phyloP scores from a whole-genome alignment of 2,113 vertebrate genomes.

The Charina bottae region DNA sequence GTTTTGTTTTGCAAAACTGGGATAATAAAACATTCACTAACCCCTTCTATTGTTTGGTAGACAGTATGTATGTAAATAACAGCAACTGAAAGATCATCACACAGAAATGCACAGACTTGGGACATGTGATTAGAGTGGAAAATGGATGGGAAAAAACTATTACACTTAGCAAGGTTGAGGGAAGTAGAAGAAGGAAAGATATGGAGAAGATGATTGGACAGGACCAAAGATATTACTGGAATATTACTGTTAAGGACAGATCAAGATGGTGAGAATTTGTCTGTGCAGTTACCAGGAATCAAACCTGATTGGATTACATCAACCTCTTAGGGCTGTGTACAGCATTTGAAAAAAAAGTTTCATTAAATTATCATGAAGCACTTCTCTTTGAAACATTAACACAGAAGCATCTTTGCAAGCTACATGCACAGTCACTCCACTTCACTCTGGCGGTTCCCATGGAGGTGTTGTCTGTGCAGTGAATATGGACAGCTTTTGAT shows the following conservation, averaged over 20 bases:
- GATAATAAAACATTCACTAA: background rate
- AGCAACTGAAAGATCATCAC: background rate
- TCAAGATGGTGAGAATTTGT: background rate
- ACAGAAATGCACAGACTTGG: background rate
- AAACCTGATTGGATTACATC: background rate
- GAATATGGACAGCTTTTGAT: background rate
- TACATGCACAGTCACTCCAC: background rate
- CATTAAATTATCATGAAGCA: background rate
- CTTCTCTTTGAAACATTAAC: background rate
- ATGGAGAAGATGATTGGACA: too few species aligned
- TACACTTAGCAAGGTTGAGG: background rate
- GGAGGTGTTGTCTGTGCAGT: too few species aligned
- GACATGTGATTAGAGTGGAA: background rate
- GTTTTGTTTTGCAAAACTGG: background rate
- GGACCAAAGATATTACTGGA: too few species aligned
- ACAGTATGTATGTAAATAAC: background rate
- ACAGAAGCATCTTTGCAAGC: too few species aligned
- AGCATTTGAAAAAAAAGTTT: too few species aligned
- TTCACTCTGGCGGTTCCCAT: background rate
- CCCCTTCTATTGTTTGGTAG: background rate
- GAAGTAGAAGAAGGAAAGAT: too few species aligned
- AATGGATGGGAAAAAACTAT: background rate
- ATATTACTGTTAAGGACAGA: too few species aligned
- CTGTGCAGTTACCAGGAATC: background rate
- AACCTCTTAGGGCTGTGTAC: background rate